Evolutionary conservation across 2,888 invertebrate genomes (phyloP), one percentile per base, ranked within the genome.

Genomic region (Cenopis cana): DNA sequence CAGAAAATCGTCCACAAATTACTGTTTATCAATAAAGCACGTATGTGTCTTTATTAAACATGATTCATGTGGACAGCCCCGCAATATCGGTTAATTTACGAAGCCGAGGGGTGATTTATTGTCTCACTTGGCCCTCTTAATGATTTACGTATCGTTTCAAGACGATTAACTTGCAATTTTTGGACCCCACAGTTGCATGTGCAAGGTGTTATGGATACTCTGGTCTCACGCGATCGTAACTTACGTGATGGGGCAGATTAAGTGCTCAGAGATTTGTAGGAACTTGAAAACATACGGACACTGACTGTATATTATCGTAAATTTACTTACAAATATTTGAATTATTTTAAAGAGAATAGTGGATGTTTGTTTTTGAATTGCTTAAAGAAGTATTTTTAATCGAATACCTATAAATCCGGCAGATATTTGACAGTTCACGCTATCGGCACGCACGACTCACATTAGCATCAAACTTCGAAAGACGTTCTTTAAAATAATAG

Each of bases 91-190:
- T 74, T 77, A 79, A 81, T 79, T 80, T 79, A 69, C 65, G 64
- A 38, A 69, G 73, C 69, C 59, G 73, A 76, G 77, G 71, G 76
- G 78, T 80, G 81, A 82, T 84, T 86, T 82, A 84, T 82, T 78
- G 75, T 75, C 81, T 77, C 79, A 80, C 77, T 81, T 77, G 78
- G 80, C 64, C 65, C 62, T 61, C 78, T 77, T 81, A 82, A 85
- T 89, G 90, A 91, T 89, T 82, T 83, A 89, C 86, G 72, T 80
- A 18, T 38, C 85, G 85, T 87, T 87, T 84, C 83, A 84, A 76
- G 79, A 81, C 84, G 85, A 90, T 91, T 90, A 91, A 90, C 90
- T 90, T 91, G 90, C 89, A 90, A 81, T 87, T 87, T 83, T 81
- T 79, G 80, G 77, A 81, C 81, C 83, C 85, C 86, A 83, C 77